These are phyloP conservation scores for Picathartes gymnocephalus DNA, from an alignment of 2,113 vertebrate genomes.

Conservation along the genomic window DNA sequence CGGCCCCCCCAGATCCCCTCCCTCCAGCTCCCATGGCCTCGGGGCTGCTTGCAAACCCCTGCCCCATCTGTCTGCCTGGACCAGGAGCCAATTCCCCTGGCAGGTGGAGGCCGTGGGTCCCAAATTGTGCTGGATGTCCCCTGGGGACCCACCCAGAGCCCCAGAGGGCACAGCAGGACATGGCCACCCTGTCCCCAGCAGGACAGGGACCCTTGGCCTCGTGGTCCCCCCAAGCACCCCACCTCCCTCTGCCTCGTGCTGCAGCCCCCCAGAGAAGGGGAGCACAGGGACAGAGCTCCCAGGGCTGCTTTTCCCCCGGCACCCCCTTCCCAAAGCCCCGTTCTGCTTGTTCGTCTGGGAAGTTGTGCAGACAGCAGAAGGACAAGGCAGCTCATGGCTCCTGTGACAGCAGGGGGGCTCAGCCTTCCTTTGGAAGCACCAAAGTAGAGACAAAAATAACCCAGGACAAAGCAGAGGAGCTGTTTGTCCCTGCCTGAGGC, in stretches of 20 bases:
- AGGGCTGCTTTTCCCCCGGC: background rate
- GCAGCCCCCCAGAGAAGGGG: background rate
- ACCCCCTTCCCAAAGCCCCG: background rate
- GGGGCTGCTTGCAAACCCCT: background rate
- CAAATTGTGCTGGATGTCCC: fast-evolving
- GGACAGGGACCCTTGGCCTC: background rate
- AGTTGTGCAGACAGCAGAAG: background rate
- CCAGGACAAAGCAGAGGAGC: background rate
- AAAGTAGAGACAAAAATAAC: background rate
- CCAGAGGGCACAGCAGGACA: background rate
- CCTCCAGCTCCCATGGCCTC: background rate
- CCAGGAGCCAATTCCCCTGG: background rate
- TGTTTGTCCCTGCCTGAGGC: background rate
- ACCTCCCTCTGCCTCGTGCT: fast-evolving
- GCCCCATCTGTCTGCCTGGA: background rate
- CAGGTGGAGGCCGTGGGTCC: background rate
- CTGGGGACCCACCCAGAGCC: background rate
- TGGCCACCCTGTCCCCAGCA: fast-evolving
- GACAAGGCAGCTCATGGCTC: background rate
- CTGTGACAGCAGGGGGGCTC: background rate
- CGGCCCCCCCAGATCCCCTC: background rate
- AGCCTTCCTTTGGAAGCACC: background rate
- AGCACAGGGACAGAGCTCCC: background rate
- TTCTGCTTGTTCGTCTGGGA: background rate
- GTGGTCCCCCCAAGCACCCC: background rate